Conservation (phyloP, 2,113 vertebrate species). For the Psephotus haematonotus region DNA sequence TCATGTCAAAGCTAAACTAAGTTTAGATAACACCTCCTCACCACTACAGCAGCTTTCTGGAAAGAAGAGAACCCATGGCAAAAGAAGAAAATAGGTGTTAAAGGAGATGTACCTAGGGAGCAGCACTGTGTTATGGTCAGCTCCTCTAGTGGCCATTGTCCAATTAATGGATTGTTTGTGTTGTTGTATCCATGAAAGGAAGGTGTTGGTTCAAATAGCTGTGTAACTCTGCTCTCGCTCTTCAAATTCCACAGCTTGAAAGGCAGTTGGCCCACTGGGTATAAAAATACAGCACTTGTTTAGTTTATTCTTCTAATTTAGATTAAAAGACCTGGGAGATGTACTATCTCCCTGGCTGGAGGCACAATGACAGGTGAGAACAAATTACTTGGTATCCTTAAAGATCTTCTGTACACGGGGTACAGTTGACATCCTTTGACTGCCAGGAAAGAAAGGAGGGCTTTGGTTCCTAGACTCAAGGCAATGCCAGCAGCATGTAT, state of each 20-base stretch:
- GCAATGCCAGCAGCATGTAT: neutral
- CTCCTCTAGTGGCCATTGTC: neutral
- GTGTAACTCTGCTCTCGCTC: neutral
- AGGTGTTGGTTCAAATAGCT: neutral
- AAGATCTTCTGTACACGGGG: neutral
- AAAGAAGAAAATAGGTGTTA: neutral
- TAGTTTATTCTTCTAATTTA: neutral
- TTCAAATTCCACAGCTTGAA: neutral
- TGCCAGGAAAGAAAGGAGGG: neutral
- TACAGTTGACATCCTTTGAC: neutral
- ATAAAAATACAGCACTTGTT: neutral
- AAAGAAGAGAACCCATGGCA: neutral
- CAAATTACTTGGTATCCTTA: neutral
- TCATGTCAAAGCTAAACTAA: neutral
- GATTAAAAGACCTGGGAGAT: neutral
- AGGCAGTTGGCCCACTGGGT: neutral
- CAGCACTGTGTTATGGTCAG: fast-evolving
- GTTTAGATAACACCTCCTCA: neutral
- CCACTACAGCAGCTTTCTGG: neutral
- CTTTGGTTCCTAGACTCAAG: neutral
- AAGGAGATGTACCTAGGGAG: fast-evolving
- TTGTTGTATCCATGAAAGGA: neutral
- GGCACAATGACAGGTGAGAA: neutral
- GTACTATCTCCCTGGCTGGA: neutral
- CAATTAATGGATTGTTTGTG: neutral